A percentile compares a stretch with the other conserved stretches of the same genome.
Evolutionary conservation across 2,797 vertebrate species (phyloP).

Genomic region (Eurystomus glaucurus): DNA sequence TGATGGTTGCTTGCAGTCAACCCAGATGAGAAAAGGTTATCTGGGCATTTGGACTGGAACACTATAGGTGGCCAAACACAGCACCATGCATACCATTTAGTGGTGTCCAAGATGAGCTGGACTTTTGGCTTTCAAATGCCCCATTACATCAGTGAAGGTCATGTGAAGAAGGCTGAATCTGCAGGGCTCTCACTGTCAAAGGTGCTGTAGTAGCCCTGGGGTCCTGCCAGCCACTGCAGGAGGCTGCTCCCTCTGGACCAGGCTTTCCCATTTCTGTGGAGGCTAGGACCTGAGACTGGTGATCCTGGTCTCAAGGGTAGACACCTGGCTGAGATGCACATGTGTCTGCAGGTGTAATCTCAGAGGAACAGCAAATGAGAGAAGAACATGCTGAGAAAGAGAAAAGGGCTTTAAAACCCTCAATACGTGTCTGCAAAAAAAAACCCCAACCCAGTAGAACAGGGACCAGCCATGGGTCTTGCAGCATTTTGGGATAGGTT

Average conservation of each 20-base stretch:
- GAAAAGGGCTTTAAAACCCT: not conserved
- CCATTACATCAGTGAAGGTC: not conserved
- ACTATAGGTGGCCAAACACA: not conserved
- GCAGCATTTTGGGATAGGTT: not conserved
- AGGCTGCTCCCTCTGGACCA: not conserved
- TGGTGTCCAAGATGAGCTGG: not conserved
- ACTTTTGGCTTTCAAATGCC: not conserved
- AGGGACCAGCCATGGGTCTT: not conserved
- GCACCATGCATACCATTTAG: not conserved
- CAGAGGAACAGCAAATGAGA: not conserved
- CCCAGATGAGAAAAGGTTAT: not conserved
- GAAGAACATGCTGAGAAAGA: not conserved
- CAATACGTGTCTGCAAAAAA: not conserved
- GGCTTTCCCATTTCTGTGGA: not conserved
- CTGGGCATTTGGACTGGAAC: not conserved
- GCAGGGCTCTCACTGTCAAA: accelerated
- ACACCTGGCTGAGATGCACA: not conserved
- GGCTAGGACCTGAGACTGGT: accelerated
- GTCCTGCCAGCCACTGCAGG: not conserved
- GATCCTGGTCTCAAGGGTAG: not conserved
- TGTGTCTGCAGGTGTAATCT: not conserved
- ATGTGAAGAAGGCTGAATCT: not conserved
- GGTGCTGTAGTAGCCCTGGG: not conserved
- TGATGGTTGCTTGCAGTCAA: not conserved
- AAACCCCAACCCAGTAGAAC: not conserved